Percentiles rank a stretch among this genome's conserved stretches.
These are phyloP conservation scores for Gymnorhina tibicen DNA, from an alignment of 2,113 vertebrate species.

Conservation along the genomic window DNA sequence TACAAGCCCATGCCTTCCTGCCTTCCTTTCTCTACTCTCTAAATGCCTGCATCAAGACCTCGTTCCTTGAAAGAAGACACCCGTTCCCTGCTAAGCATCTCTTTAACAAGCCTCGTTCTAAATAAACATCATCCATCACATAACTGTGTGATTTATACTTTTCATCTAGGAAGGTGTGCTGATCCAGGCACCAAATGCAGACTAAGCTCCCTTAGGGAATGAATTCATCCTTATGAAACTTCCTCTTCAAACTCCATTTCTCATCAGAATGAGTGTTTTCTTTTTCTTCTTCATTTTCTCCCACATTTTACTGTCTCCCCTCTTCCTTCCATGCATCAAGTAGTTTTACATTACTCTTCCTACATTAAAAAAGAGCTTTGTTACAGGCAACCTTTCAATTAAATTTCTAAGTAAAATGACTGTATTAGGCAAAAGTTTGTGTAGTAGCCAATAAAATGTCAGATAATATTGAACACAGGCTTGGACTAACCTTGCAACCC, in stretches of 20 bases:
- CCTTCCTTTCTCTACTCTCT: neutral
- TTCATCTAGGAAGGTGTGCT: neutral
- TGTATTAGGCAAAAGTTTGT: constrained; percentile 69
- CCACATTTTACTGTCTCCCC: neutral
- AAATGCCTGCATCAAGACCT: neutral
- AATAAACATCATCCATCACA: neutral
- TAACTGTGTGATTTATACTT: neutral
- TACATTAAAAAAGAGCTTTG: neutral
- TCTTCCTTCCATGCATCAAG: neutral
- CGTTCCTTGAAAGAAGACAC: neutral
- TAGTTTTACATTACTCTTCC: neutral
- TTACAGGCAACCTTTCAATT: constrained; percentile 47
- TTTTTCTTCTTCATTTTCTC: neutral
- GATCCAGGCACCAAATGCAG: neutral
- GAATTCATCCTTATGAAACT: neutral
- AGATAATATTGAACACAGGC: constrained; percentile 63
- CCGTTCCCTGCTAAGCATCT: neutral
- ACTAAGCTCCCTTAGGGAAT: neutral
- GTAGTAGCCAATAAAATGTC: constrained; percentile 69
- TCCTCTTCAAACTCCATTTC: neutral
- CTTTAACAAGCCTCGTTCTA: neutral
- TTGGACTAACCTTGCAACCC: constrained; percentile 55
- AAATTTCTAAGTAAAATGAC: constrained; percentile 60
- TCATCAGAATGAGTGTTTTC: neutral
- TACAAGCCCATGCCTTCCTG: neutral